Evolutionary conservation across 2,888 invertebrate genomes (phyloP), one percentile per base, ranked within the genome.

Genomic region (Apeira syringaria): DNA sequence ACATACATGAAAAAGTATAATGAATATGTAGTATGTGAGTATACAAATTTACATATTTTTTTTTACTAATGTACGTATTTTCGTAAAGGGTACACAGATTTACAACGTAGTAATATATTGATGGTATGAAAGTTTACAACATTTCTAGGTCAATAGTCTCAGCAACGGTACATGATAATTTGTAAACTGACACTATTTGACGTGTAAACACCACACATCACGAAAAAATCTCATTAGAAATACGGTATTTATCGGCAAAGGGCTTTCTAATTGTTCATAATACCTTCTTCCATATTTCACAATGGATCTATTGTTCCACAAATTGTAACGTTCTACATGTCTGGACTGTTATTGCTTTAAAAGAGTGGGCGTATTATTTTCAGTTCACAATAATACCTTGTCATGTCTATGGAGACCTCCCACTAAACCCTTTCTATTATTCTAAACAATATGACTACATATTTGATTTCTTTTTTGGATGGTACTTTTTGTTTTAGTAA

Each of bases 201-300:
- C 54, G 49, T 53, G 58, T 58, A 68, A 68, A 70, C 56, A 56
- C 60, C 52, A 59, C 47, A 47, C 59, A 63, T 64, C 73, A 76
- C 74, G 71, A 66, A 64, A 67, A 68, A 64, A 61, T 67, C 64
- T 68, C 74, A 71, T 78, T 69, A 72, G 57, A 57, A 59, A 62
- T 57, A 33, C 26, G 38, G 39, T 27, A 35, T 49, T 48, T 53
- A 56, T 50, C 50, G 55, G 41, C 55, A 49, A 68, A 78, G 75
- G 74, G 76, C 71, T 78, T 77, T 76, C 75, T 71, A 72, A 73
- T 71, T 67, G 62, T 58, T 61, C 64, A 56, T 61, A 58, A 60
- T 61, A 48, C 53, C 60, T 53, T 53, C 51, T 55, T 50, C 51
- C 53, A 56, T 50, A 53, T 32, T 49, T 47, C 47, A 48, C 57